Base-by-base conservation (phyloP, 2,888 invertebrate species). In the Chaetoderma sp. region DNA sequence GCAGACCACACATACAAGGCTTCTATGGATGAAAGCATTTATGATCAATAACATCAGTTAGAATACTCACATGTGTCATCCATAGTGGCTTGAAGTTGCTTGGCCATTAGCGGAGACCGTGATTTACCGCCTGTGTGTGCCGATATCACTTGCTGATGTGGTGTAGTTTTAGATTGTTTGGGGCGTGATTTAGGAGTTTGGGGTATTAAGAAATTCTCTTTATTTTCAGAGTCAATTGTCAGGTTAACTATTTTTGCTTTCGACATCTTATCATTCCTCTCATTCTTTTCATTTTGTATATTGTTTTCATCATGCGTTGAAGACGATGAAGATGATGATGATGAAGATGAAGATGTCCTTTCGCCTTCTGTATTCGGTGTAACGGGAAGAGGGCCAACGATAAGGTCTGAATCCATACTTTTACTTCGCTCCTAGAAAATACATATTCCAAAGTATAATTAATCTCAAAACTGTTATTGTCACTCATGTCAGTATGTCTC, bases 161-260 rank as follows among this genome's bases (percentile, higher is more conserved):
- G 47, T 57, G 36, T 42, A 56, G 58, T 27, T 44, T 58, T 65
- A 28, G 5, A 56, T 60, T 36, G 49, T 69, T 55, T 67, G 23
- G 25, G 61, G 54, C 25, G 61, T 61, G 54, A 27, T 2, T 16
- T 78, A n/a, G 86, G 86, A 1, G 86, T 83, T 25, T 74, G 73
- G 1, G 87, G 87, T 23, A 83, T 74, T 3, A 77, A 76, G 75
- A 87, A 87, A 59, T 77, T 80, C 68, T 79, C 78, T 50, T 79
- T 75, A 33, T 50, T 28, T 21, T 60, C 60, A 30, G 6, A 21
- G 23, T 55, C 32, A 3, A 16, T 32, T 42, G 73, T 70, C 23
- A 69, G 73, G 60, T 70, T 70, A 67, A 76, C 73, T 39, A 73
- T 74, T 44, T 73, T 67, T 49, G 76, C 73, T 23, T 59, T 56